Evolutionary conservation across 2,888 invertebrate genomes (phyloP), one percentile per base, ranked within the genome.

Genomic region (Pegoplata infirma): DNA sequence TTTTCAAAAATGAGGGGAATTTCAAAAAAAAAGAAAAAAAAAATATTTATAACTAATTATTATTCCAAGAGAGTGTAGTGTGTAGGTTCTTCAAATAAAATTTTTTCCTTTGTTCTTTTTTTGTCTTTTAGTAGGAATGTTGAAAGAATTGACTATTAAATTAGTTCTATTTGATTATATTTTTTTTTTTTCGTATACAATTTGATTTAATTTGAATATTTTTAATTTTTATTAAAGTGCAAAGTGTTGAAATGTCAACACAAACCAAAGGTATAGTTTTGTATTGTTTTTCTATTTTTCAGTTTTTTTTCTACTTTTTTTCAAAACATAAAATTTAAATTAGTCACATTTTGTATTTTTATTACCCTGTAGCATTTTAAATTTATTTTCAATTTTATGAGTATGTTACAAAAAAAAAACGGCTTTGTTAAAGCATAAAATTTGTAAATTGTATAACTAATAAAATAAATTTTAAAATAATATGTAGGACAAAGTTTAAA

Each of bases 171-270:
- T 23, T 46, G 10, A 28, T 53, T 16, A 47, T 10, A 17, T 51
- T 21, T 51, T 51, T n/a, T 23, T 47, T 5, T n/a, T 47, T 47
- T 14, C 19, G 21, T 44, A 12, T 19, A 49, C 49, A 21, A 12
- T 51, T 28, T 12, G 56, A 67, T 55, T 46, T 67, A 55, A 55
- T 67, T 55, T 46, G 44, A 55, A 53, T n/a, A n/a, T 66, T 61
- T 64, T 14, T n/a, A 55, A 64, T 44, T 51, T n/a, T 51, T 51
- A 67, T 46, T 67, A 55, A 63, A 72, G 68, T 77, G 73, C 73
- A 63, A 77, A 77, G 72, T 73, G 68, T 68, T 72, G 56, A 63
- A 28, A 67, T 61, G 71, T 56, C 61, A 49, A 61, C 32, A 32
- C 12, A 61, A 32, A n/a, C n/a, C 47, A 40, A 10, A n/a, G 36